These are phyloP conservation scores for Balaeniceps rex DNA, from an alignment of 2,113 vertebrate genomes.

Conservation along the genomic window DNA sequence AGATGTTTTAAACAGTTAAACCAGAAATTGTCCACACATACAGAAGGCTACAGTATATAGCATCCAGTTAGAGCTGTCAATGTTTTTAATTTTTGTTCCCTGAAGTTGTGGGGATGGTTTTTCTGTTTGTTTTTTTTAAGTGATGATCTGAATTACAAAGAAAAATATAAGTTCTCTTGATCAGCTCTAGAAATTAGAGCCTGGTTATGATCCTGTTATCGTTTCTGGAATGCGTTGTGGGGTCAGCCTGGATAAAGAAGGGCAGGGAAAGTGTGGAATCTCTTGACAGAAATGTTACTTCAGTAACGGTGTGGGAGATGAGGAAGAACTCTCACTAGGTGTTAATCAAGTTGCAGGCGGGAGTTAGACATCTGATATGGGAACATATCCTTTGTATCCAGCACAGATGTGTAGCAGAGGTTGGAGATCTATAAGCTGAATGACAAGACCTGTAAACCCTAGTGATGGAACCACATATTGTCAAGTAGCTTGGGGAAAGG, in stretches of 20 bases:
- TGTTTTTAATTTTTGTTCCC: background rate
- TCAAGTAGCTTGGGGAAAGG: background rate
- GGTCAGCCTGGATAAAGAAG: background rate
- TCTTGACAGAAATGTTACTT: background rate
- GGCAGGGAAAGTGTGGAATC: background rate
- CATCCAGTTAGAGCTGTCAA: background rate
- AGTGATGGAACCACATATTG: background rate
- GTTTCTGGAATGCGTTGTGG: background rate
- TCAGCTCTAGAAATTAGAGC: background rate
- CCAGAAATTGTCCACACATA: background rate
- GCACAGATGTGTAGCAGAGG: background rate
- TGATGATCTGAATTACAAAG: background rate
- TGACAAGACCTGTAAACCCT: background rate
- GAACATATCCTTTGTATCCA: background rate
- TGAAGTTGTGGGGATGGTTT: background rate
- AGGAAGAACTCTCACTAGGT: background rate
- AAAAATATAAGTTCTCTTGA: background rate
- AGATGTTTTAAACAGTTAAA: background rate
- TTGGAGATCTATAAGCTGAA: background rate
- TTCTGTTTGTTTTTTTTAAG: background rate
- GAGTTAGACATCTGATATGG: background rate
- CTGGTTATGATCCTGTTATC: background rate
- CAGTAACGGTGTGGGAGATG: background rate
- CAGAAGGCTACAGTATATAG: background rate
- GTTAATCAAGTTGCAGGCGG: background rate